Percentiles rank a stretch among this genome's conserved stretches.
phyloP scores from a whole-genome alignment of 92 coral and sea anemone species.

The Actinostola sp. region DNA sequence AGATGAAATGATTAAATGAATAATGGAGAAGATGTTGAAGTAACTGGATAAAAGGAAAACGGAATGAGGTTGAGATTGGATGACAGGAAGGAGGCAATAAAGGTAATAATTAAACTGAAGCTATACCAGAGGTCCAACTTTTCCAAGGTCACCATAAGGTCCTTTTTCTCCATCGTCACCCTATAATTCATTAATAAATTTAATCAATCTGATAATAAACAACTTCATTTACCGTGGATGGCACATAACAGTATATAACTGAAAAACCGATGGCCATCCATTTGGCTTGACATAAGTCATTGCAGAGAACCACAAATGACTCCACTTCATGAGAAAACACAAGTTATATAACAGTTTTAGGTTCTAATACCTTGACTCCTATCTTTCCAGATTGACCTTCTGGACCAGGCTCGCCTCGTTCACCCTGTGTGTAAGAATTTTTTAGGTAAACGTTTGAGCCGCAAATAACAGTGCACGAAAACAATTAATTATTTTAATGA shows the following conservation, averaged over 20 bases:
- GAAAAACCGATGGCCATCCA: too few species aligned
- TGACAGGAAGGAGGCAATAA: neutral
- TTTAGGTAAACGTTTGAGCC: neutral
- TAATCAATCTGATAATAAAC: neutral
- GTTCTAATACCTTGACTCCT: conserved; percentile 26
- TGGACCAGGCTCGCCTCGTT: conserved; percentile 32
- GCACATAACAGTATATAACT: too few species aligned
- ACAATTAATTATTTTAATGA: too few species aligned
- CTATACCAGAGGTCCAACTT: conserved; percentile 48
- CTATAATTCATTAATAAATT: neutral
- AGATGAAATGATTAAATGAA: too few species aligned
- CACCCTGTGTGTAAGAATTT: conserved; percentile 21
- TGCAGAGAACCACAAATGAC: too few species aligned
- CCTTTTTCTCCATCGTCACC: conserved; percentile 25
- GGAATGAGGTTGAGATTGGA: neutral
- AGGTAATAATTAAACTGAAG: too few species aligned
- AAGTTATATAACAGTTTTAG: neutral
- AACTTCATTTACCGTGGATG: too few species aligned
- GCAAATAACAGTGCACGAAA: too few species aligned
- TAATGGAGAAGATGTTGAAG: too few species aligned
- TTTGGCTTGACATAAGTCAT: too few species aligned
- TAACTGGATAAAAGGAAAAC: too few species aligned
- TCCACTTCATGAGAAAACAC: neutral
- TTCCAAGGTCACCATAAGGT: conserved; percentile 51
- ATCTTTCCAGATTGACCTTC: conserved; percentile 27